Evolutionary conservation across 2,113 vertebrate genomes (phyloP).

Genomic region (Podocnemis expansa): DNA sequence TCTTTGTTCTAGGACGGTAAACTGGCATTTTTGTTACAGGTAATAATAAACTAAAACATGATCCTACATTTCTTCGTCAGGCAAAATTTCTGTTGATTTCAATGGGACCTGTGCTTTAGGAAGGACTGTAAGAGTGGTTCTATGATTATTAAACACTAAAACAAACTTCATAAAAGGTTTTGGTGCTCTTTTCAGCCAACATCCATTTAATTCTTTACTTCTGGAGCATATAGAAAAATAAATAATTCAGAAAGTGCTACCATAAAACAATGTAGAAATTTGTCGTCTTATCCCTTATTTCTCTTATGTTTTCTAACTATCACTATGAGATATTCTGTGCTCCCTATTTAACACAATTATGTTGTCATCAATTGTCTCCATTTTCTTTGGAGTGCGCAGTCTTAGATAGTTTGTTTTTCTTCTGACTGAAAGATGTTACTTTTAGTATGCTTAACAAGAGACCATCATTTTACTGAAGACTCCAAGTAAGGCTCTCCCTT

Average conservation of each 20-base stretch:
- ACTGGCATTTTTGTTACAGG: neutral
- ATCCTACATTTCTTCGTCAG: neutral
- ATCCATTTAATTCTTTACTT: neutral
- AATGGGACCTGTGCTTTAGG: neutral
- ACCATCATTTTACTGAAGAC: neutral
- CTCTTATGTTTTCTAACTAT: neutral
- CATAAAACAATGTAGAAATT: neutral
- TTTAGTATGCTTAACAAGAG: neutral
- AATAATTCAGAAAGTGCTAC: neutral
- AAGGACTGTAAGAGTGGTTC: neutral
- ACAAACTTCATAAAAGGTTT: neutral
- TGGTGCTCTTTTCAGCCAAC: neutral
- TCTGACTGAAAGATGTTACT: conserved; percentile 14
- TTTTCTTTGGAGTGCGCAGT: neutral
- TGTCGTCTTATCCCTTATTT: conserved; percentile 16
- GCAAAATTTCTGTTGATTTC: neutral
- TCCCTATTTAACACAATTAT: neutral
- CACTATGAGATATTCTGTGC: neutral
- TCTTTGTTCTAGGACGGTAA: neutral
- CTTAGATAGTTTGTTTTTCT: neutral
- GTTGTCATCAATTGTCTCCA: neutral
- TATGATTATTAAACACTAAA: neutral
- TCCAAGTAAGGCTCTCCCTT: neutral
- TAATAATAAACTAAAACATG: neutral
- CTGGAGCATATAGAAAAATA: neutral